Conservation (phyloP, 2,888 invertebrate genomes). For the Himalopsyche tibetana region DNA sequence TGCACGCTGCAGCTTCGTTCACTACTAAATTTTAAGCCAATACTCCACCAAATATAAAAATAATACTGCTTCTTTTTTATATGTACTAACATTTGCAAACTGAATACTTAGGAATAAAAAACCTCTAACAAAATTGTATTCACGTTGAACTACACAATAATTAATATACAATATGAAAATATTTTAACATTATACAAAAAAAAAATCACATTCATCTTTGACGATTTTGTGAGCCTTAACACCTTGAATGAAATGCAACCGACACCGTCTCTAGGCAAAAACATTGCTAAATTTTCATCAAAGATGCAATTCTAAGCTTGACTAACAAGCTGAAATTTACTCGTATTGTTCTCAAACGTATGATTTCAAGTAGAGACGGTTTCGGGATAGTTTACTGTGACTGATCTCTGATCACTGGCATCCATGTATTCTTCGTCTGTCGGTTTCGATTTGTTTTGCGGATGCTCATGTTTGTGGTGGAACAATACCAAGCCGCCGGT, state of each 20-base stretch:
- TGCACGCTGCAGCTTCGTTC: not conserved
- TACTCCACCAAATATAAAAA: constrained; percentile 15
- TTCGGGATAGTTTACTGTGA: not conserved
- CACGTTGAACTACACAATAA: not conserved
- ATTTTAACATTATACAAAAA: constrained; percentile 32
- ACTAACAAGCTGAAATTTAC: constrained; percentile 1
- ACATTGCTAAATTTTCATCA: not conserved
- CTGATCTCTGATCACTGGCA: constrained; percentile 50
- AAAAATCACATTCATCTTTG: constrained; percentile 39
- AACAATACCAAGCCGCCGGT: constrained; percentile 84
- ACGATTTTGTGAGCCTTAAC: not conserved
- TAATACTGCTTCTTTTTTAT: constrained; percentile 25
- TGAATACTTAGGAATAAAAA: constrained; percentile 23
- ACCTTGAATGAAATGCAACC: not conserved
- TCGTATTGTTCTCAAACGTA: not conserved
- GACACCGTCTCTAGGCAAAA: not conserved
- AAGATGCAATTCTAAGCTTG: not conserved
- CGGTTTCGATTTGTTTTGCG: constrained; percentile 49
- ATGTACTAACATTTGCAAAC: constrained; percentile 19
- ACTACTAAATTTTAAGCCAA: constrained; percentile 4
- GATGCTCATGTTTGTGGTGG: constrained; percentile 71
- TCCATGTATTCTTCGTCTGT: constrained; percentile 59
- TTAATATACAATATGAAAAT: constrained; percentile 40
- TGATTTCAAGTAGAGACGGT: constrained; percentile 11
- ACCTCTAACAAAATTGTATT: constrained; percentile 28